phyloP scores from a whole-genome alignment of 2,888 invertebrate genomes.

The Phyto melanocephala region DNA sequence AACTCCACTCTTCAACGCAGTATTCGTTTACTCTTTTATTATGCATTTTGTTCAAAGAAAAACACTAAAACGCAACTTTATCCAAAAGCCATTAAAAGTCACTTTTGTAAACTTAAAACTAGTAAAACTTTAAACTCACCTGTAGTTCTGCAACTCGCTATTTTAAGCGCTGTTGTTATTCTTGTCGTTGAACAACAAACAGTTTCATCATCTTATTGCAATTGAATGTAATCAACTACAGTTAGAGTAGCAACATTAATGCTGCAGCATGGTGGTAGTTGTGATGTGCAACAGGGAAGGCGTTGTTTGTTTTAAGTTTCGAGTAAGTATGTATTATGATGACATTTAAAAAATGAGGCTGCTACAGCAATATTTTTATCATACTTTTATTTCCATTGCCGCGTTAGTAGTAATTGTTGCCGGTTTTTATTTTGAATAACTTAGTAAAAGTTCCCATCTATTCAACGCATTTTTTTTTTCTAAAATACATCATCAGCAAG shows the following conservation, averaged over 20 bases:
- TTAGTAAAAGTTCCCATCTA: conserved; percentile 20
- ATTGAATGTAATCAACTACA: conserved; percentile 41
- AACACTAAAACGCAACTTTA: conserved; percentile 68
- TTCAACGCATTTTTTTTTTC: neutral
- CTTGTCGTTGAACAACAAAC: neutral
- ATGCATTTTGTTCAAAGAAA: neutral
- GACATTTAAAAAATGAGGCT: conserved; percentile 21
- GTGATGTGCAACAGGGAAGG: neutral
- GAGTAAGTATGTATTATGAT: conserved; percentile 16
- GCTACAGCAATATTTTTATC: conserved; percentile 33
- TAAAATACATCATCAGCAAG: conserved; percentile 22
- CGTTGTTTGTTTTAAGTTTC: neutral
- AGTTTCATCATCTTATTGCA: conserved; percentile 21
- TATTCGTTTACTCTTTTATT: neutral
- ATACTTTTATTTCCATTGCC: conserved; percentile 16
- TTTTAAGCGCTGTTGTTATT: too few relatives aligned
- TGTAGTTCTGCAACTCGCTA: conserved; percentile 19
- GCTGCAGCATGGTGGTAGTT: neutral
- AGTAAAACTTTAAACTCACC: conserved; percentile 63
- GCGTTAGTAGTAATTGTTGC: neutral
- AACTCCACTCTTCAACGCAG: neutral
- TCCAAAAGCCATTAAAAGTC: conserved; percentile 76
- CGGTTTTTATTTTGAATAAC: conserved; percentile 11
- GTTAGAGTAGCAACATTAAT: neutral
- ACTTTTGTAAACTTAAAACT: conserved; percentile 71